Percentiles rank a stretch among this genome's conserved stretches.
These are phyloP conservation scores for Podarcis muralis DNA, from an alignment of 2,113 vertebrate species.

Conservation along the genomic window DNA sequence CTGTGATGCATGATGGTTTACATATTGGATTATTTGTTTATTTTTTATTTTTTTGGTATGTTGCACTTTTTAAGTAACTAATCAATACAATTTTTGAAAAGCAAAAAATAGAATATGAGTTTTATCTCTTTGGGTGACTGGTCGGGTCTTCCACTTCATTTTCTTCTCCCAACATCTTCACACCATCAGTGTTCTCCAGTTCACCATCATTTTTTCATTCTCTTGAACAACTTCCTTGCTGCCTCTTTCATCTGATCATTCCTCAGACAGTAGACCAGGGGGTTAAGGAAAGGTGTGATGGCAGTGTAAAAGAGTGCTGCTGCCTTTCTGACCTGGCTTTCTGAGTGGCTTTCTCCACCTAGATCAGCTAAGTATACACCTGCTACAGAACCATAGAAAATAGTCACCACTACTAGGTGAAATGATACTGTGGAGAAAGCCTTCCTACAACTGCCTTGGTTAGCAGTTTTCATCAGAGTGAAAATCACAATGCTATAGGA, in stretches of 20 bases:
- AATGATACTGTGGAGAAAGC: slow-evolving; percentile 64
- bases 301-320: slow-evolving; percentile 59
- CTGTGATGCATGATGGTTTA: no score
- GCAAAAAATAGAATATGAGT: no score
- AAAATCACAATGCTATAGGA: slow-evolving; percentile 56
- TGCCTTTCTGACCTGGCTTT: slow-evolving; percentile 48
- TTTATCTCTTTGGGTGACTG: no score
- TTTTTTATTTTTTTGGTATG: no score
- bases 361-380: slow-evolving; percentile 59
- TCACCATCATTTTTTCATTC: not conserved
- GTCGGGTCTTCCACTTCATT: not conserved
- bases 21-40: no score
- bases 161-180: not conserved
- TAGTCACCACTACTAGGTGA: slow-evolving; percentile 56
- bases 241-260: slow-evolving; percentile 65
- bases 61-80: no score
- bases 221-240: slow-evolving; percentile 34
- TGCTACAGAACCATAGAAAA: slow-evolving; percentile 66
- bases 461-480: slow-evolving; percentile 54
- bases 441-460: slow-evolving; percentile 40
- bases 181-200: no score
- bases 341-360: slow-evolving; percentile 15
- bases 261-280: slow-evolving; percentile 65
- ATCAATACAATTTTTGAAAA: no score
- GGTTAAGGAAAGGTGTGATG: slow-evolving; percentile 64